Evolutionary conservation across 2,113 vertebrate species (phyloP), one percentile per base, ranked within the genome.

Genomic region (Sorex araneus): DNA sequence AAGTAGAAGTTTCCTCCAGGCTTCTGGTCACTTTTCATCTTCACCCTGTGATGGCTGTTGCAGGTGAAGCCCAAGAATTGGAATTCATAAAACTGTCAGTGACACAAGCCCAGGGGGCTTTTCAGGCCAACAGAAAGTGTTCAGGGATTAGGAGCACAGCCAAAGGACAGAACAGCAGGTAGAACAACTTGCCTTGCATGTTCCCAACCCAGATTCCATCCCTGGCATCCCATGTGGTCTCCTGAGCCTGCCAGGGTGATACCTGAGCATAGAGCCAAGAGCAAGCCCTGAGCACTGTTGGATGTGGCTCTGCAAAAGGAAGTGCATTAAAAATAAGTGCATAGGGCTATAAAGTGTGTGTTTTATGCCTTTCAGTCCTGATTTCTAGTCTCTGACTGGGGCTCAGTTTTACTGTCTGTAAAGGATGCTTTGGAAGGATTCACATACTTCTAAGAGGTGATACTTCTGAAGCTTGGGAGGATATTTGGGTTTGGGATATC

Each of bases 21-120:
- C 94, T 96, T 96, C 95, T 96, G 94, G 94, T 96, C 96, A 90
- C 93, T 97, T 97, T 95, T 93, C 96, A 95, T 96, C 97, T 97
- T 95, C 84, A 96, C 91, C 67, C 40, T 63, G 79, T 71, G 87
- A 79, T 66, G 73, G 57, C 91, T 92, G 74, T 45, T 57, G 6
- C 71, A 69, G 95, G 81, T 84, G 78, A 93, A 87, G 43, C 60
- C 84, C 69, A 63, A 45, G 13, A 89, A 81, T 60, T 28, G 60
- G 63, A 93, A 87, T 92, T 73, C 50, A 18, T 84, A 80, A 86
- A 90, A 69, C 87, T 64, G 28, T 94, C 75, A 73, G 27, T 19
- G 54, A 36, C 4, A 0, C 2, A n/a, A 79, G 78, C 34, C 79
- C 34, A 78, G 10, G 15, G n/a, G 0, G 34, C 70, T 50, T 43